Base-by-base conservation (phyloP, 2,888 invertebrate genomes). In the Polyommatus iphigenia region DNA sequence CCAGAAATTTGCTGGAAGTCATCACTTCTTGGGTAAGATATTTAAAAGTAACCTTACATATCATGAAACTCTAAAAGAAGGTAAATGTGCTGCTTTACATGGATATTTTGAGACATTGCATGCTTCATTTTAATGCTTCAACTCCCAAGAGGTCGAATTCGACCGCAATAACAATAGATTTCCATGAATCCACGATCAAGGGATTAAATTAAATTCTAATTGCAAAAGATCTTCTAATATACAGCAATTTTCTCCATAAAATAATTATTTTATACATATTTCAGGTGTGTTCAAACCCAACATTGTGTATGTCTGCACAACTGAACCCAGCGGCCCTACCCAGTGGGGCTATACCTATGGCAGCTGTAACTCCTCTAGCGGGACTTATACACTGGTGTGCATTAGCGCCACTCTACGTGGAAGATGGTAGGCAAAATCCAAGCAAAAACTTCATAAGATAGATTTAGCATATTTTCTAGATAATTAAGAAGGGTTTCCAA, bases 311-410 rank as follows among this genome's bases (percentile, higher is more conserved):
- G 86, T 96, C 96, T 1, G 96, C 97, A 0, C 94, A 95, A 86
- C 90, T 96, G 84, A 95, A 95, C 85, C 95, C 96, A 59, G 91
- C 96, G 0, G 95, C 96, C 0, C 86, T 98, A 76, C 97, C 97
- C 0, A 95, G 95, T 50, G 98, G 97, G 5, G 96, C 97, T 1
- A 97, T 98, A 81, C 96, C 97, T 0, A 97, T 97, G 97, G 96
- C 97, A 4, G 96, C 97, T 0, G 96, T 97, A 6, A 97, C 97
- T 0, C 97, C 98, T 0, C 94, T 97, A 57, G 96, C 97, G 0
- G 98, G 98, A 0, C 94, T 98, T n/a, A 95, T 98, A 78, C 95
- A 95, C 80, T 97, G 97, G 97, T 96, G 96, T 84, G 95, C 96
- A 4, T 88, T 97, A 15, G 96, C 97, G 0, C 96, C 97, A 0